Conservation (phyloP, 1,140 invertebrate genomes). For the Brachionus rotundiformis region DNA sequence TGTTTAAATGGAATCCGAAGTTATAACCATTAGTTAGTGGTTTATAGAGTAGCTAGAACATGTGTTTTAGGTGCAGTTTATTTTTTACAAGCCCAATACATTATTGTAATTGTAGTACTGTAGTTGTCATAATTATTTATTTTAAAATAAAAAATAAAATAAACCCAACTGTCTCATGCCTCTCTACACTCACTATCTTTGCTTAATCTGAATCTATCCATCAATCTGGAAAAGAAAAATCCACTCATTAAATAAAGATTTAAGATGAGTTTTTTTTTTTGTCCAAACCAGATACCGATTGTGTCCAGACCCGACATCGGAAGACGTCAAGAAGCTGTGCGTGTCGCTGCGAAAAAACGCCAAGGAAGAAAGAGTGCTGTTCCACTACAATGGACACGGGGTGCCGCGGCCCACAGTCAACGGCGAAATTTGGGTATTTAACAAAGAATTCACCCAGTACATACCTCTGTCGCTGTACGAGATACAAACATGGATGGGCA, state of each 20-base stretch:
- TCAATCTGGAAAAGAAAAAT: not conserved
- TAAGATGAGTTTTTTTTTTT: not conserved
- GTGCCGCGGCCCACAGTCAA: constrained; percentile 95
- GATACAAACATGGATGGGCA: constrained; percentile 97
- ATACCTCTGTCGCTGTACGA: constrained; percentile 97
- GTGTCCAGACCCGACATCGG: constrained; percentile 91
- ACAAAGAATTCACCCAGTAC: constrained; percentile 95
- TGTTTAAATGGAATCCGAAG: no score
- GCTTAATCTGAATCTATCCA: no score
- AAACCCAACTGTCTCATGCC: no score
- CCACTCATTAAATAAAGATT: no score
- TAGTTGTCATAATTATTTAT: no score
- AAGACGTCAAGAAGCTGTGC: constrained; percentile 96
- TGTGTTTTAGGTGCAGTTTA: no score
- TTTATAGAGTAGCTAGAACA: no score
- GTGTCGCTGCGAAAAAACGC: constrained; percentile 91
- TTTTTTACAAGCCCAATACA: no score
- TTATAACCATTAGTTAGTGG: no score
- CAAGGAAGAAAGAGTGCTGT: constrained; percentile 95
- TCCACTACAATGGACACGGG: constrained; percentile 99
- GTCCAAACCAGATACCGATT: constrained; percentile 76
- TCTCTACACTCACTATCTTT: no score
- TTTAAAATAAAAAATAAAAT: no score
- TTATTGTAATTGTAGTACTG: no score
- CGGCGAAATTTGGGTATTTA: constrained; percentile 99